A percentile compares a stretch with the other conserved stretches of the same genome.
Evolutionary conservation across 2,113 vertebrate species (phyloP).

Genomic region (Tonatia bakeri): DNA sequence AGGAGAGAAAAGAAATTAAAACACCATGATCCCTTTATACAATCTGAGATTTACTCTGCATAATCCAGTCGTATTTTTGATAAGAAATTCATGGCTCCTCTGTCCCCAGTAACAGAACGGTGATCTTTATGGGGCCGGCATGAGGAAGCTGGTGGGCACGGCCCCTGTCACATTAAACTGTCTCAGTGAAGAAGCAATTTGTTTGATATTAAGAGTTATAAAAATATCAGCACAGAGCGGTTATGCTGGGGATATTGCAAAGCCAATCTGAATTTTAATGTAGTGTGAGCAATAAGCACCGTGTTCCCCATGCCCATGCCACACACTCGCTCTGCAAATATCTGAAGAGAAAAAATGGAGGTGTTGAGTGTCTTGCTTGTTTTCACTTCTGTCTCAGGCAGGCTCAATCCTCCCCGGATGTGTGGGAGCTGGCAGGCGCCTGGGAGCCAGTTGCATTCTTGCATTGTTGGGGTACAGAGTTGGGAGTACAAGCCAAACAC

Average conservation of each 20-base stretch:
- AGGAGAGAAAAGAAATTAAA: slow-evolving; percentile 66
- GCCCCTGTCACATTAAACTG: slow-evolving; percentile 74
- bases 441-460: neutral
- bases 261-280: slow-evolving; percentile 77
- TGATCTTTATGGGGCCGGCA: slow-evolving; percentile 70
- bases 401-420: neutral
- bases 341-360: slow-evolving; percentile 57
- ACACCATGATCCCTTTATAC: slow-evolving; percentile 61
- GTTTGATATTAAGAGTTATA: slow-evolving; percentile 78
- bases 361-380: neutral
- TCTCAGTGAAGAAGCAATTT: slow-evolving; percentile 76
- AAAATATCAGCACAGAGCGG: slow-evolving; percentile 71
- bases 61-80: slow-evolving; percentile 67
- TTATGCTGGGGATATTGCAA: slow-evolving; percentile 60
- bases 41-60: slow-evolving; percentile 64
- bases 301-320: neutral
- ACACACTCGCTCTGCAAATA: slow-evolving; percentile 60
- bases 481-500: fast-evolving
- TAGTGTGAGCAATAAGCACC: slow-evolving; percentile 69
- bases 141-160: slow-evolving; percentile 63
- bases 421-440: neutral
- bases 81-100: slow-evolving; percentile 70
- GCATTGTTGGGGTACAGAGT: neutral
- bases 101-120: slow-evolving; percentile 71
- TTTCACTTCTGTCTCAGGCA: neutral